Percentiles rank a stretch among this genome's conserved stretches.
Evolutionary conservation across 2,113 vertebrate genomes (phyloP).

Genomic region (Monopterus albus): DNA sequence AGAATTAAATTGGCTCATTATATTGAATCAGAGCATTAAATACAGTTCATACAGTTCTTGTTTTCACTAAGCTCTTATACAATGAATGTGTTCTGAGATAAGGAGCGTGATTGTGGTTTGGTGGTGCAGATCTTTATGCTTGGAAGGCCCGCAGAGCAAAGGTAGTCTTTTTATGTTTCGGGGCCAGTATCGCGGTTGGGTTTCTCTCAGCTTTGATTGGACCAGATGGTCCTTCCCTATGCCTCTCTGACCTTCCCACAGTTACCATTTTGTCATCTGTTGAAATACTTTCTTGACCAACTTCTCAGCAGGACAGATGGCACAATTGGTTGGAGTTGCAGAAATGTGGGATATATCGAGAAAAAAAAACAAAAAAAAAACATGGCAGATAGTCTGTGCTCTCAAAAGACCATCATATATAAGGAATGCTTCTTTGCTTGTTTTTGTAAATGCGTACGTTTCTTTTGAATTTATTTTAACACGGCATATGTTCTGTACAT

Average conservation of each 20-base stretch:
- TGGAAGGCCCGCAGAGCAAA: constrained; percentile 58
- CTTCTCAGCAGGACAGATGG: constrained; percentile 58
- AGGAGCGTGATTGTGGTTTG: not conserved
- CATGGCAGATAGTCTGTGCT: not conserved
- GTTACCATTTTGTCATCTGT: constrained; percentile 65
- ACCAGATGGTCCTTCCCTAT: constrained; percentile 72
- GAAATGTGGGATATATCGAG: not conserved
- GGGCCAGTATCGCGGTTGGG: constrained; percentile 69
- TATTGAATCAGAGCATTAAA: too few species aligned
- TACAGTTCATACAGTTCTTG: too few species aligned
- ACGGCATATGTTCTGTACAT: not conserved
- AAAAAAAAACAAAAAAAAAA: not conserved
- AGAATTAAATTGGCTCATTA: too few species aligned
- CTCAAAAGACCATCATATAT: not conserved
- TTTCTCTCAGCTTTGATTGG: constrained; percentile 64
- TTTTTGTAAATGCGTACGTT: not conserved
- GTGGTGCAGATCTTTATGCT: constrained; percentile 23
- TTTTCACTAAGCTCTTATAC: not conserved
- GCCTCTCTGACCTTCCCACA: constrained; percentile 65
- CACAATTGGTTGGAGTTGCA: constrained; percentile 14
- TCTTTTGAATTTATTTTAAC: not conserved
- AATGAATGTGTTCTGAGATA: not conserved
- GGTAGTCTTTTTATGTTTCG: constrained; percentile 57
- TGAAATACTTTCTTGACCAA: constrained; percentile 49
- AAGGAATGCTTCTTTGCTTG: not conserved